Base-by-base conservation (phyloP, 2,797 vertebrate species). In the Pitangus sulphuratus region DNA sequence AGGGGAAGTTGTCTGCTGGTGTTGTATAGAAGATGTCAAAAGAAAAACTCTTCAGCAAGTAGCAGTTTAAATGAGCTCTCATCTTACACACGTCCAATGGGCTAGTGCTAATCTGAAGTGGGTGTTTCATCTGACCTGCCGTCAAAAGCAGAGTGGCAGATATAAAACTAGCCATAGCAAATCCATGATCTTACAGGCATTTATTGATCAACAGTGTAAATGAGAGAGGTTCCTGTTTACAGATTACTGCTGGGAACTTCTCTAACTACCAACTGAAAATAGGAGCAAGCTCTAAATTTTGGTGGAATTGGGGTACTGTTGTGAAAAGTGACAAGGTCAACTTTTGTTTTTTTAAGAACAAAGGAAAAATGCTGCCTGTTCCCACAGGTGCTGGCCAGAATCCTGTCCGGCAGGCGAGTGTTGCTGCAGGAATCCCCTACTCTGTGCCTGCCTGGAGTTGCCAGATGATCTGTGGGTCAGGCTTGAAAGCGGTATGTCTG, bases 401-500 rank as follows among this genome's bases (percentile, higher is more conserved):
- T 93, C 99, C 99, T 0, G 98, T 98, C 3, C 98, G 99, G 2
- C 99, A 99, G 96, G 99, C 99, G 28, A 99, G 99, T 1, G 98
- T 99, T 16, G 98, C 77, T 16, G 99, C 99, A 0, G 99, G 99
- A 7, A 98, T 99, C 94, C 99, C 99, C 2, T 99, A 99, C 85
- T 82, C 96, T 0, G 98, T 99, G n/a, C 99, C 99, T 0, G 98
- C 99, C 1, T 99, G 99, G 99, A 98, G 98, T 97, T 99, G 99
- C 97, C 99, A 99, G 96, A 99, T 99, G 99, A 98, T 99, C 96
- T 99, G 99, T 4, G 99, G 99, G 14, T 99, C 99, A 0, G 99
- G 99, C 65, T 96, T 99, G 57, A 99, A 99, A 95, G 98, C 99
- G 0, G 98, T 99, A 39, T 99, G 99, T 89, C 98, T 99, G 30